phyloP scores from a whole-genome alignment of 2,888 invertebrate genomes.

The Polyploca ridens region DNA sequence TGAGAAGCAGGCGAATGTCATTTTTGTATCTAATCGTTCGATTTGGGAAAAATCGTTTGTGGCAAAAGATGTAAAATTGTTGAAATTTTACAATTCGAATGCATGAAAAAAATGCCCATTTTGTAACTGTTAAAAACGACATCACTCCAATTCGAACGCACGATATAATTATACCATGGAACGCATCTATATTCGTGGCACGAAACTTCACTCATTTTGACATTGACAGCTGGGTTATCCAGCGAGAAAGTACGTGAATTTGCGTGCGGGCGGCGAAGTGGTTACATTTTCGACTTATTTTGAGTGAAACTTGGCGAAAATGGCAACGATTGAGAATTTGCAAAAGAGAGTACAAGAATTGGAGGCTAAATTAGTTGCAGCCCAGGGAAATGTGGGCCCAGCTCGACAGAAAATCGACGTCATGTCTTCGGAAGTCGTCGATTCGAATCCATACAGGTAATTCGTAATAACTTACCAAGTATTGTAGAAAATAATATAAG shows the following conservation, averaged over 20 bases:
- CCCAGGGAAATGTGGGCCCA: conserved; percentile 66
- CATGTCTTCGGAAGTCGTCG: conserved; percentile 98
- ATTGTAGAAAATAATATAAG: background rate
- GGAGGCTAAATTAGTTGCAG: conserved; percentile 85
- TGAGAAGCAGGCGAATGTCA: no score
- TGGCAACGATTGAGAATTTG: conserved; percentile 86
- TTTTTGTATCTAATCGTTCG: no score
- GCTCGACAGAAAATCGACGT: conserved; percentile 91
- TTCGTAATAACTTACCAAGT: background rate
- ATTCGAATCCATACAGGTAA: conserved; percentile 98
- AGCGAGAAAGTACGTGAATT: background rate
- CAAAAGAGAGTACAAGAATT: conserved; percentile 86
- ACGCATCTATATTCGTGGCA: conserved; percentile 38
- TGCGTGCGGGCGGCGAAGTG: conserved; percentile 16
- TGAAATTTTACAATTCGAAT: no score
- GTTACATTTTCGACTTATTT: conserved; percentile 28
- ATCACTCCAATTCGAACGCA: conserved; percentile 9
- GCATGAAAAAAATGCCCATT: no score
- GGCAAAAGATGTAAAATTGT: no score
- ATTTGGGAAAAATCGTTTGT: no score
- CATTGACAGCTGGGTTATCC: conserved; percentile 28
- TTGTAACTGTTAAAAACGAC: no score
- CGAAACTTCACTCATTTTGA: conserved; percentile 40
- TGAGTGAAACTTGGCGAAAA: conserved; percentile 59
- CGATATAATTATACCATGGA: no score